Conservation (phyloP, 2,888 invertebrate genomes). For the Pachliopta kotzebuea region DNA sequence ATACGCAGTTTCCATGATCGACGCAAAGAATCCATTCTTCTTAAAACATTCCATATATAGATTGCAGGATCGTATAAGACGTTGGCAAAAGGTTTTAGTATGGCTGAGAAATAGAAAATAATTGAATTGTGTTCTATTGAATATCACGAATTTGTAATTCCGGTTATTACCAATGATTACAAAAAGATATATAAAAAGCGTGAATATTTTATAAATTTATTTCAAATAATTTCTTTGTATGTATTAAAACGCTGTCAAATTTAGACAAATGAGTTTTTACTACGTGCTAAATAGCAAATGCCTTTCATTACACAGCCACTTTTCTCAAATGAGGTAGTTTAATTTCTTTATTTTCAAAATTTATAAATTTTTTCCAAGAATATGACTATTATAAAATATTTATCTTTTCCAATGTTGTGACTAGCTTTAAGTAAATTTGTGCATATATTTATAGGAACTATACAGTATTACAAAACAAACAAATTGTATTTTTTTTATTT, state of each 20-base stretch:
- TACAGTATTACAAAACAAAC: too few species aligned
- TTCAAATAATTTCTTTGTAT: constrained; percentile 8
- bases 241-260: constrained; percentile 2
- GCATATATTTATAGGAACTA: too few species aligned
- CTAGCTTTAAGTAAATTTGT: too few species aligned
- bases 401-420: too few species aligned
- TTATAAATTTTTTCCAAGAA: too few species aligned
- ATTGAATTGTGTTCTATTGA: background rate
- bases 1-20: constrained; percentile 92
- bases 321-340: too few species aligned
- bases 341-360: too few species aligned
- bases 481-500: too few species aligned
- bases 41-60: constrained; percentile 42
- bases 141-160: background rate
- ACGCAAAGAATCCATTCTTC: constrained; percentile 78
- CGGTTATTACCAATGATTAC: background rate
- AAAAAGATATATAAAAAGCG: background rate
- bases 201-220: constrained; percentile 8
- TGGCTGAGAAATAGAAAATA: background rate
- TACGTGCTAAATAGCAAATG: background rate
- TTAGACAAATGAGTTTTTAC: constrained; percentile 6
- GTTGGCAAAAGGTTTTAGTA: background rate
- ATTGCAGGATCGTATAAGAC: background rate
- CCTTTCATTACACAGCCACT: background rate
- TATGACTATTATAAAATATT: too few species aligned